Evolutionary conservation across 2,113 vertebrate species (phyloP).

Genomic region (Argyrosomus japonicus): DNA sequence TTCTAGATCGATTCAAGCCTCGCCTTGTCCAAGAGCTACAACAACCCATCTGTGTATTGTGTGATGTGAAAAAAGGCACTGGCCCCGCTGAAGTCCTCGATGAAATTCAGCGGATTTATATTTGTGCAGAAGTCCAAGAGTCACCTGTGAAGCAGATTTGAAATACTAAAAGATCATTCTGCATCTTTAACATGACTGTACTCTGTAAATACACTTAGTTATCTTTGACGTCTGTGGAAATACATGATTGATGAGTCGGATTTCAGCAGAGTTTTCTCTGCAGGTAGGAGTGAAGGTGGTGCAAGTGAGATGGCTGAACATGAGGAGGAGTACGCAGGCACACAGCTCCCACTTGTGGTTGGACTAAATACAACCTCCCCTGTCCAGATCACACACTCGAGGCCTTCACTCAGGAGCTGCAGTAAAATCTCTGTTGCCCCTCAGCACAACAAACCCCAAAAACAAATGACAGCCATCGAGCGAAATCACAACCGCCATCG

Average conservation of each 20-base stretch:
- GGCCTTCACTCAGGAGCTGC: neutral
- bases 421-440: conserved; percentile 18
- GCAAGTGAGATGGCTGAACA: neutral
- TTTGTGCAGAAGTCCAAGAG: conserved; percentile 17
- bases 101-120: conserved; percentile 42
- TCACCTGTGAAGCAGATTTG: conserved; percentile 49
- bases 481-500: conserved; percentile 23
- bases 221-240: conserved; percentile 20
- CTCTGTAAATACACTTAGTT: conserved; percentile 40
- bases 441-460: conserved; percentile 44
- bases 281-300: neutral
- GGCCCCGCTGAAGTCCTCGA: neutral
- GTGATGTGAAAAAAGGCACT: conserved; percentile 37
- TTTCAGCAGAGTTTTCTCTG: conserved; percentile 5
- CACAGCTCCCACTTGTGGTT: conserved; percentile 81
- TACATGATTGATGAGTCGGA: conserved; percentile 43
- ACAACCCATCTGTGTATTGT: conserved; percentile 43
- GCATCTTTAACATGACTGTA: conserved; percentile 26
- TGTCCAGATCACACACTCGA: neutral
- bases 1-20: conserved; percentile 37
- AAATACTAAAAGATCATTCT: conserved; percentile 19
- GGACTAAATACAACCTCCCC: neutral
- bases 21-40: conserved; percentile 58
- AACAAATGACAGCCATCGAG: conserved; percentile 33
- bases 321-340: conserved; percentile 33